phyloP scores from a whole-genome alignment of 2,113 vertebrate genomes.

The Campylomormyrus numenius region DNA sequence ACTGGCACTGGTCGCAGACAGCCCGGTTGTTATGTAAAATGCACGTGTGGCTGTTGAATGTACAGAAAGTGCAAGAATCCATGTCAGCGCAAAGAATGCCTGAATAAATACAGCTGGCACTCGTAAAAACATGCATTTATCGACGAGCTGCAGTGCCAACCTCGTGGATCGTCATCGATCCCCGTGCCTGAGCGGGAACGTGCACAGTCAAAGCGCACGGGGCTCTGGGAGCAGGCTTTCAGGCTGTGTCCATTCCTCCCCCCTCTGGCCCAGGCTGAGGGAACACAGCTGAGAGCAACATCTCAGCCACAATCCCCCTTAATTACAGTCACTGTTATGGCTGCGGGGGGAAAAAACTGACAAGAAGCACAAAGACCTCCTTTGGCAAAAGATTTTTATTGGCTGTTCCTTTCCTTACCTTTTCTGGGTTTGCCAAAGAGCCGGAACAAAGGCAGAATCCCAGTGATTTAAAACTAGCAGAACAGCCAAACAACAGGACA shows the following conservation, averaged over 20 bases:
- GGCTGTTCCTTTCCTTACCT: constrained; percentile 86
- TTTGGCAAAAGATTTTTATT: constrained; percentile 82
- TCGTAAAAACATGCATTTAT: neutral
- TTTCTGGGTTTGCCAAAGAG: constrained; percentile 89
- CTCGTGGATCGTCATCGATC: neutral
- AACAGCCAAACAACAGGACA: constrained; percentile 98
- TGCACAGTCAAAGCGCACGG: constrained; percentile 27
- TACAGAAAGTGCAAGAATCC: neutral
- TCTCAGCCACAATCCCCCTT: constrained; percentile 54
- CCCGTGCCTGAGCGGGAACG: neutral
- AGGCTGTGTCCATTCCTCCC: constrained; percentile 39
- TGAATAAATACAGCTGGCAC: neutral
- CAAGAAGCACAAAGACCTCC: constrained; percentile 73
- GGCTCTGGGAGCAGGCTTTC: constrained; percentile 50
- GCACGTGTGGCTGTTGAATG: neutral
- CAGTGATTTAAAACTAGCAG: constrained; percentile 93
- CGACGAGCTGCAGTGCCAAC: neutral
- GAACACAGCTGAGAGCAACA: constrained; percentile 52
- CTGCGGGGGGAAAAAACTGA: constrained; percentile 36
- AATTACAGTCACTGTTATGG: constrained; percentile 56
- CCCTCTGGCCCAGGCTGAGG: constrained; percentile 45
- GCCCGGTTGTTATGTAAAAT: neutral
- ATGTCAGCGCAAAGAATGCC: neutral
- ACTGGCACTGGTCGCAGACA: neutral
- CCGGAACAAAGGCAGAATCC: constrained; percentile 91